Evolutionary conservation across 2,888 invertebrate genomes (phyloP).

Genomic region (Macaria liturata): DNA sequence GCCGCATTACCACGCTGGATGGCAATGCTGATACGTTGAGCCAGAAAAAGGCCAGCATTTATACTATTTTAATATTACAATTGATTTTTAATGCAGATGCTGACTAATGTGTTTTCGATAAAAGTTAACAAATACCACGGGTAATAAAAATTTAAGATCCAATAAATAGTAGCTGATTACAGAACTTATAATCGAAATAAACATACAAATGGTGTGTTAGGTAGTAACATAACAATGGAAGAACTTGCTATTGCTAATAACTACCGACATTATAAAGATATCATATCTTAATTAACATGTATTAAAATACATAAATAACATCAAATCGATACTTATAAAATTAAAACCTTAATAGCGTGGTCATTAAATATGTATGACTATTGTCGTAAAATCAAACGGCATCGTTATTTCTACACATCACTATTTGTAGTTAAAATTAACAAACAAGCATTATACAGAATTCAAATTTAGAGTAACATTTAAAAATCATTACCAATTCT

Average conservation of each 20-base stretch:
- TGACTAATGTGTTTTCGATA: not conserved
- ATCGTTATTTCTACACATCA: conserved; percentile 7
- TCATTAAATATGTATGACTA: conserved; percentile 7
- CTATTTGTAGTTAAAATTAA: not conserved
- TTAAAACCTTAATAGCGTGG: conserved; percentile 5
- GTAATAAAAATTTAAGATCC: conserved; percentile 2
- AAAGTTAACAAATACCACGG: not conserved
- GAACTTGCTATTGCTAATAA: conserved; percentile 12
- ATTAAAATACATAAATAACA: conserved; percentile 7
- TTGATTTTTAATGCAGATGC: too few species aligned
- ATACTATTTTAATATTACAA: too few species aligned
- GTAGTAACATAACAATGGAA: not conserved
- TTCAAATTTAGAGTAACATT: too few species aligned
- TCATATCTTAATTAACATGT: conserved; percentile 21
- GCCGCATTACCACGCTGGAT: too few species aligned
- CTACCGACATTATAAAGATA: conserved; percentile 32
- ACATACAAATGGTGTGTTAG: not conserved
- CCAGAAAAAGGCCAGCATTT: too few species aligned
- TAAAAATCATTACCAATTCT: too few species aligned
- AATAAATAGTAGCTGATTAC: not conserved
- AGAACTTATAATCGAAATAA: not conserved
- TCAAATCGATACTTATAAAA: conserved; percentile 8
- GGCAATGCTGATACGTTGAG: too few species aligned
- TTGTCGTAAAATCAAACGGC: conserved; percentile 9
- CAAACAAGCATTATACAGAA: too few species aligned